Evolutionary conservation across 1,140 invertebrate species (phyloP).

Genomic region (Drosophila tropicalis): DNA sequence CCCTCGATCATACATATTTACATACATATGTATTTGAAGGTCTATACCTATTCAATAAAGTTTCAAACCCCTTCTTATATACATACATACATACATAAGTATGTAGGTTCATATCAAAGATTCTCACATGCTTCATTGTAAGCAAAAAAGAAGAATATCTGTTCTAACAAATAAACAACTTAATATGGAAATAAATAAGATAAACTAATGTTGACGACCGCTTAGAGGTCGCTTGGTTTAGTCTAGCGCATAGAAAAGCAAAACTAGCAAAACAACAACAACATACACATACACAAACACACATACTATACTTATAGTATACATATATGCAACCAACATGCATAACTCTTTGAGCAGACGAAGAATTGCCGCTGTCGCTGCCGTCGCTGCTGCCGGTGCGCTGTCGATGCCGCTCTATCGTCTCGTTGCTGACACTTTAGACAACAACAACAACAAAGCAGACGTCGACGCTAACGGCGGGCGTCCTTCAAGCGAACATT

Average conservation of each 20-base stretch:
- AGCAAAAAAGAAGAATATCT: slow-evolving; percentile 30
- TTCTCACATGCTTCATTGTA: slow-evolving; percentile 36
- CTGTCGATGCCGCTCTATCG: background rate
- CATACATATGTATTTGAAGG: background rate
- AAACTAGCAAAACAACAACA: slow-evolving; percentile 37
- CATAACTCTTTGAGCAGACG: slow-evolving; percentile 10
- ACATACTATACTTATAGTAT: too few relatives aligned
- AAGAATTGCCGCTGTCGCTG: slow-evolving; percentile 13
- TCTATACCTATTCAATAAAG: background rate
- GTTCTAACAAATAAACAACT: slow-evolving; percentile 53
- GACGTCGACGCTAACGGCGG: slow-evolving; percentile 31
- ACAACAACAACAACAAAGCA: slow-evolving; percentile 22
- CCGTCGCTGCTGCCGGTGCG: background rate
- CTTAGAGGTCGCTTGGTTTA: slow-evolving; percentile 54
- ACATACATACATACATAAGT: too few relatives aligned
- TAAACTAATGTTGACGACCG: slow-evolving; percentile 50
- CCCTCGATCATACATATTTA: too few relatives aligned
- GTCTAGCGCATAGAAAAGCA: slow-evolving; percentile 1
- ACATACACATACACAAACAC: background rate
- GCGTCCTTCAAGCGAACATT: slow-evolving; percentile 74
- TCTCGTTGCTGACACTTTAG: slow-evolving; percentile 1
- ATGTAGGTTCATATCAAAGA: background rate
- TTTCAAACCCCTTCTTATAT: background rate
- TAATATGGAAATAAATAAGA: slow-evolving; percentile 56
- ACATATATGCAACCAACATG: slow-evolving; percentile 9